Evolutionary conservation across 37 sponge, comb jelly and placozoan genomes (phyloP).

Genomic region (Beroe ovata): DNA sequence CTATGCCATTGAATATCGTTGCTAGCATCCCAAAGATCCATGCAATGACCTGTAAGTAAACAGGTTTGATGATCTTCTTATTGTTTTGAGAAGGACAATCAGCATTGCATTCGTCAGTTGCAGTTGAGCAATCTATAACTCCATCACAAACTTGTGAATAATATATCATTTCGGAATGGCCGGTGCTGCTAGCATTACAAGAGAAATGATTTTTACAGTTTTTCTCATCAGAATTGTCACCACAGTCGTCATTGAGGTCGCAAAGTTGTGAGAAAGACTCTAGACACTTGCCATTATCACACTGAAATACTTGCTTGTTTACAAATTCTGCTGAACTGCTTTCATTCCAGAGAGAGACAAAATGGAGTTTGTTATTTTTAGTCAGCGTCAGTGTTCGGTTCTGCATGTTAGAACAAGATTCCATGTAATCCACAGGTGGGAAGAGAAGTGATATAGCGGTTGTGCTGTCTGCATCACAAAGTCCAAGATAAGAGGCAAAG

Average conservation of each 20-base stretch:
- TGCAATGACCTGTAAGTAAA: neutral
- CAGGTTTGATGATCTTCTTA: neutral
- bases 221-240: slow-evolving; percentile 2
- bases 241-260: slow-evolving; percentile 48
- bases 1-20: neutral
- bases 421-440: neutral
- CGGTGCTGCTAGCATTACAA: neutral
- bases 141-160: slow-evolving; percentile 29
- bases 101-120: slow-evolving; percentile 8
- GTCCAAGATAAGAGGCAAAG: neutral
- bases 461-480: neutral
- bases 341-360: neutral
- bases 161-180: slow-evolving; percentile 17
- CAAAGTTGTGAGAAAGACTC: neutral
- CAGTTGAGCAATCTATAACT: neutral
- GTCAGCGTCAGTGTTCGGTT: slow-evolving; percentile 17
- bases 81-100: neutral
- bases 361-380: neutral
- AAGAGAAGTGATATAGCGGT: neutral
- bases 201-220: slow-evolving; percentile 14
- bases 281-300: slow-evolving; percentile 35
- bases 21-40: slow-evolving; percentile 46
- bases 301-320: slow-evolving; percentile 1
- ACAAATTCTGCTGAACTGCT: neutral
- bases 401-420: neutral